These are phyloP conservation scores for Trissolcus brochymenae DNA, from an alignment of 2,888 invertebrate genomes.

Conservation along the genomic window DNA sequence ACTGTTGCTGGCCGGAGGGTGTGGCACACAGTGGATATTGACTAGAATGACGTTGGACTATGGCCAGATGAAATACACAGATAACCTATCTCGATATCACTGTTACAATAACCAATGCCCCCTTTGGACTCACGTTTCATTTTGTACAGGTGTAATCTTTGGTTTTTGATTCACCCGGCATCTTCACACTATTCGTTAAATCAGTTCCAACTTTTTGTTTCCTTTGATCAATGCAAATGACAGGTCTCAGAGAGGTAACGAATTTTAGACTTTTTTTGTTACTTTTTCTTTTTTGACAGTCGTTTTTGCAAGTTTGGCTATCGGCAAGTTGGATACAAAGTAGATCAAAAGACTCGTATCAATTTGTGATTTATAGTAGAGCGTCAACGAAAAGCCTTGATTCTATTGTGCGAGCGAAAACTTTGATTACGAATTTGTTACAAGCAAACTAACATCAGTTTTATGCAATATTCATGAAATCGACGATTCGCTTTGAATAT, in stretches of 20 bases:
- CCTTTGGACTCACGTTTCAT: conserved; percentile 14
- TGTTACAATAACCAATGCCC: conserved; percentile 51
- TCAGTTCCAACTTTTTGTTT: conserved; percentile 5
- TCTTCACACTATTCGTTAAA: no score
- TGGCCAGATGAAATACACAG: conserved; percentile 58
- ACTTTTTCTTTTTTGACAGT: neutral
- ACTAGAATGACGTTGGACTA: conserved; percentile 58
- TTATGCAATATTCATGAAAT: conserved; percentile 54
- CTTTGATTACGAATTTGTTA: conserved; percentile 49
- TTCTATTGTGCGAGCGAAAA: conserved; percentile 22
- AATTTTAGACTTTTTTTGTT: no score
- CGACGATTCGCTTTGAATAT: conserved; percentile 49
- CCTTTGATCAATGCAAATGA: no score
- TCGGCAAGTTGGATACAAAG: neutral
- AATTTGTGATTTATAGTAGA: conserved; percentile 9
- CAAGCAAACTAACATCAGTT: conserved; percentile 43
- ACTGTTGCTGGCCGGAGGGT: conserved; percentile 34
- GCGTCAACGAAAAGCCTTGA: conserved; percentile 8
- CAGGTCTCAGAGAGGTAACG: no score
- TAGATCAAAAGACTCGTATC: neutral
- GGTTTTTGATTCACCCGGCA: no score
- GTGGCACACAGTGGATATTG: conserved; percentile 53
- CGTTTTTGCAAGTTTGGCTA: neutral
- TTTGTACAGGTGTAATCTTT: no score
- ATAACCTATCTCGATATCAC: conserved; percentile 52